Evolutionary conservation across 2,113 vertebrate species (phyloP), one percentile per base, ranked within the genome.

Genomic region (Theristicus caerulescens): DNA sequence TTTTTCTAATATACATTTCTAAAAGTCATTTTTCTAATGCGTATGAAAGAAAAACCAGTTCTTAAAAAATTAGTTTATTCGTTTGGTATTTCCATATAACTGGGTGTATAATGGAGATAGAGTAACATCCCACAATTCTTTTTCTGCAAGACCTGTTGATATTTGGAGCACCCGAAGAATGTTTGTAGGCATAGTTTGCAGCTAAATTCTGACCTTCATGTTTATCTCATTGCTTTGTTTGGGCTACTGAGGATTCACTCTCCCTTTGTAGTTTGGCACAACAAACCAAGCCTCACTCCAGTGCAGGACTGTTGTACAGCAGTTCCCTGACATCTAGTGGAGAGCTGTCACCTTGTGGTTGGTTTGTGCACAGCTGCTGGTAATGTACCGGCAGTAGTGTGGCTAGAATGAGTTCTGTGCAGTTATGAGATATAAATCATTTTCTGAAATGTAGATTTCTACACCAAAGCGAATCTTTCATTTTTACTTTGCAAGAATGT

Each of bases 261-360:
- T 57, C 15, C 16, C 47, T 42, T 10, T 40, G 13, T 40, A 40
- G 29, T 9, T 51, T 66, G 46, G 20, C 47, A 34, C n/a, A 65
- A 21, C 9, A 46, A 70, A 21, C 12, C 21, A 9, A 16, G 13
- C 31, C 15, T 72, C 6, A 1, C 16, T 21, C 3, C 0, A 1
- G 12, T 40, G 20, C 7, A 9, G 20, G 16, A 22, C 12, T 7
- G 22, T 73, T 49, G 18, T 34, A 10, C 29, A 36, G 83, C 34
- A 61, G 88, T 82, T 85, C 40, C 40, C 85, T 96, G 96, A 94
- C 93, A 83, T 32, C 93, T 92, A 79, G 62, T 95, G 92, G 85
- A 73, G 70, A 83, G 54, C 31, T 87, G 69, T 18, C 57, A 32
- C 54, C 40, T 54, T 2, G 44, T n/a, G 19, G 6, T 25, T 22